Evolutionary conservation across 2,113 vertebrate genomes (phyloP).

Genomic region (Saimiri boliviensis): DNA sequence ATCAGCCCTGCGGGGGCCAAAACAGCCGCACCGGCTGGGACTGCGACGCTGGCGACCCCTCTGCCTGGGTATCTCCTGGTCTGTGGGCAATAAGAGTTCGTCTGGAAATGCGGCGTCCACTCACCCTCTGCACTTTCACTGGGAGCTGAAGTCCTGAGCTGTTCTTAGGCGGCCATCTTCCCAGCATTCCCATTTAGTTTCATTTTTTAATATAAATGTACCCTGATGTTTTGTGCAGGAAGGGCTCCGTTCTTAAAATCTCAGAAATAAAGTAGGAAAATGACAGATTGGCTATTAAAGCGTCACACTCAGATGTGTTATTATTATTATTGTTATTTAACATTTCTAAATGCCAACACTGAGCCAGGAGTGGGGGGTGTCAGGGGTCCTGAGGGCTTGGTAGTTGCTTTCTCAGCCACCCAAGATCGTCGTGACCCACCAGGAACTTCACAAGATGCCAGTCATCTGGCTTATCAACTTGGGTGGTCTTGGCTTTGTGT

Average conservation of each 20-base stretch:
- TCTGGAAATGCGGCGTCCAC: too few relatives aligned
- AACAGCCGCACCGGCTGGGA: too few relatives aligned
- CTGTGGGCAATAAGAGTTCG: too few relatives aligned
- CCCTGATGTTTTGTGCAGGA: slow-evolving; percentile 78
- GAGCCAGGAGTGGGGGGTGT: not conserved
- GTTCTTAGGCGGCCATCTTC: too few relatives aligned
- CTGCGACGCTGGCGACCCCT: too few relatives aligned
- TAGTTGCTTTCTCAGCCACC: not conserved
- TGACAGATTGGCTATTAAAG: slow-evolving; percentile 74
- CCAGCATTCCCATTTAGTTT: too few relatives aligned
- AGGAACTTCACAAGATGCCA: not conserved
- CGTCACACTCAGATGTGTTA: slow-evolving; percentile 66
- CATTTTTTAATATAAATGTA: slow-evolving; percentile 78
- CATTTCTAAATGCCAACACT: slow-evolving; percentile 58
- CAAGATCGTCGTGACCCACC: too few relatives aligned
- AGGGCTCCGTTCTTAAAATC: slow-evolving; percentile 73
- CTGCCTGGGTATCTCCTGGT: too few relatives aligned
- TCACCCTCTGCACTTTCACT: too few relatives aligned
- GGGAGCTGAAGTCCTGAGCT: too few relatives aligned
- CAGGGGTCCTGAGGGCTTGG: not conserved
- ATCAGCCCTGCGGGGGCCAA: too few relatives aligned
- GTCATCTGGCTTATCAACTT: not conserved
- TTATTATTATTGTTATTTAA: slow-evolving; percentile 81
- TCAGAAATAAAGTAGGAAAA: slow-evolving; percentile 68
- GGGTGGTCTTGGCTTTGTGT: not conserved